Evolutionary conservation across 2,888 invertebrate species (phyloP), one percentile per base, ranked within the genome.

Genomic region (Molanna angustata): DNA sequence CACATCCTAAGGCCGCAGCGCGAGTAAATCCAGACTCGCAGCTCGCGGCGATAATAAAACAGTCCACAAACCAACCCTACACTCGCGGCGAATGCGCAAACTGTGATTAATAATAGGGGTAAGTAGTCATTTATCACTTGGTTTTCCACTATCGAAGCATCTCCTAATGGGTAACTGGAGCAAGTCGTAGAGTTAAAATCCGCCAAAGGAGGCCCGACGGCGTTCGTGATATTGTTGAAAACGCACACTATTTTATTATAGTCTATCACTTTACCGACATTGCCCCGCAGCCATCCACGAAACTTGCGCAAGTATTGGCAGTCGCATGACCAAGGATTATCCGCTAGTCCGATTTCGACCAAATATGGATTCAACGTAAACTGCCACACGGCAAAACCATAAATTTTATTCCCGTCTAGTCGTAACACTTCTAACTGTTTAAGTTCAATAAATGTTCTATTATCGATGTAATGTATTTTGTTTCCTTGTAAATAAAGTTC

Each of bases 261-360:
- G 67, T 94, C 93, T 61, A 84, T 79, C 46, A 94, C 86, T 78
- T 91, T 91, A 54, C 85, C 88, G 41, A 83, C 78, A 69, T 89
- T 89, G 56, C 83, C 81, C 63, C 83, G 83, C 66, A 93, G 80
- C 85, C 91, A 94, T 62, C 80, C 82, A 64, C 89, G 83, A 66
- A 88, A 89, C 67, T 85, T 83, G 62, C 86, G 84, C 64, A 92
- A 73, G 70, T 89, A 93, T 63, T 83, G 82, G 73, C 94, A 95
- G 67, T 92, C 91, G 72, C 94, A 94, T 60, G 89, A 89, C 94
- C 94, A 94, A 44, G 88, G 86, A 69, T 94, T 94, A 63, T 85
- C 85, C 52, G 87, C 82, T 59, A 94, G 77, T 49, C 86, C 86
- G 63, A 94, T 86, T 71, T 89, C 89, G n/a, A 89, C 87, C 65